Base-by-base conservation (phyloP, 2,797 vertebrate genomes). In the Eospalax fontanierii region DNA sequence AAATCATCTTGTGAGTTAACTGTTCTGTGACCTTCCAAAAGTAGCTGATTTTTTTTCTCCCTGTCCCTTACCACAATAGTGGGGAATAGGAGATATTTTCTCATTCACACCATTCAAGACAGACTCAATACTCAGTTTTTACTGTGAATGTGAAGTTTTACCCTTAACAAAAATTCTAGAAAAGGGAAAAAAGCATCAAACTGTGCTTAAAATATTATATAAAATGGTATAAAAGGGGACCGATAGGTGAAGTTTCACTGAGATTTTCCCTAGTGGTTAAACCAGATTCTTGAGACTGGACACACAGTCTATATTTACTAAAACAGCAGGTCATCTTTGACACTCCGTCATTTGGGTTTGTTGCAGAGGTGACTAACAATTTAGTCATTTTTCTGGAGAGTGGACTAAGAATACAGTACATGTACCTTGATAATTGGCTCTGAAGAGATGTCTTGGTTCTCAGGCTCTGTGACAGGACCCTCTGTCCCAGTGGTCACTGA, bases 41-140 rank as follows among this genome's bases (percentile, higher is more conserved):
- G 84, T 85, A 22, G 59, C 33, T 87, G n/a, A 35, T 71, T 92
- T 91, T 68, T 61, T 59, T 91, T 90, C 68, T 57, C 24, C 79
- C 21, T 85, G 21, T 92, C 71, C 26, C 24, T 61, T 40, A 19
- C 75, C 43, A n/a, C 1, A 2, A 84, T 65, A 66, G n/a, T 88
- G 61, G 46, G 26, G 30, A 88, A 28, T 50, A 68, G 30, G 82
- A 73, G 61, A 61, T 35, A 35, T 71, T 59, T 81, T 18, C 61
- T 93, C 21, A 50, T 65, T 81, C 15, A 65, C 2, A n/a, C 6
- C 16, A 24, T 19, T 95, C 76, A 74, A 24, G 9, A 18, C 80
- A 65, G 63, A 73, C 10, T 46, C 75, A 78, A 61, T 28, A 54
- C 35, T 88, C 68, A 83, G 21, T 76, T 92, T 78, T 35, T 40